phyloP scores from a whole-genome alignment of 2,113 vertebrate genomes.

The Genyomyrus donnyi region DNA sequence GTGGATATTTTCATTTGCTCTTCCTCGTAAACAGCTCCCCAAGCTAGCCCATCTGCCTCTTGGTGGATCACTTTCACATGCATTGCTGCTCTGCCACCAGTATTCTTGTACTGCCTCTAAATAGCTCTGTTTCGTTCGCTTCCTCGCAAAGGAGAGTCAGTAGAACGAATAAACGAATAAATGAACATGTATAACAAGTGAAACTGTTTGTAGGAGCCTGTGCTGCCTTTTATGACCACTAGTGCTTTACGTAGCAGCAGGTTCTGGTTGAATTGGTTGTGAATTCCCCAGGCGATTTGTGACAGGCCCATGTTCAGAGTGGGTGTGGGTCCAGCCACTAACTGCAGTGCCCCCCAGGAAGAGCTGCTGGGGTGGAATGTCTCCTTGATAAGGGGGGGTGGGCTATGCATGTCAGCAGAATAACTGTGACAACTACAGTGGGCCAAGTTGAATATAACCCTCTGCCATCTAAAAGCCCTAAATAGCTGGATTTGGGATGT shows the following conservation, averaged over 20 bases:
- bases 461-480: neutral
- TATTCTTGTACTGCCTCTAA: neutral
- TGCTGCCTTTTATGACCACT: neutral
- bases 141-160: neutral
- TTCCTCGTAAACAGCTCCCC: neutral
- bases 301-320: neutral
- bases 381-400: neutral
- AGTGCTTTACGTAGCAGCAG: neutral
- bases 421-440: neutral
- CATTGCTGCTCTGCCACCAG: neutral
- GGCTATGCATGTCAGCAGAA: neutral
- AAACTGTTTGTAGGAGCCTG: neutral
- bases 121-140: neutral
- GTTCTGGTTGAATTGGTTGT: neutral
- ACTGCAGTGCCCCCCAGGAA: neutral
- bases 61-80: neutral
- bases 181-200: neutral
- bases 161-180: neutral
- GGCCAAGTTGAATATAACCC: neutral
- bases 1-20: neutral
- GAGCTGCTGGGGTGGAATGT: neutral
- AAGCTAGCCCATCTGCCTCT: neutral
- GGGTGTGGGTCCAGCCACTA: neutral
- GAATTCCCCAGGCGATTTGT: neutral
- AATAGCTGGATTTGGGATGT: neutral